phyloP scores from a whole-genome alignment of 1,140 invertebrate species.

The Trichogramma pretiosum region DNA sequence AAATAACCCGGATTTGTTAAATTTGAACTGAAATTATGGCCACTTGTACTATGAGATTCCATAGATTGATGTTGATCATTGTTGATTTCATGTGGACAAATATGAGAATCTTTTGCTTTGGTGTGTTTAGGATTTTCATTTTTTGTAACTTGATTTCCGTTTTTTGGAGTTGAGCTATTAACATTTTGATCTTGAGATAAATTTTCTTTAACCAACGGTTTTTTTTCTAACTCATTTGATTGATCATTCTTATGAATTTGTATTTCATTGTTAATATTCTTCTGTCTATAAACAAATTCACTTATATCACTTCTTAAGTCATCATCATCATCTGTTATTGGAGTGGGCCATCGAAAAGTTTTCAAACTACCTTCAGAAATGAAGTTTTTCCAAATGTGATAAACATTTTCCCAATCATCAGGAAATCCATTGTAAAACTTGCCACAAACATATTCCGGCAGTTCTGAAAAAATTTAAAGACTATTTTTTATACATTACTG shows the following conservation, averaged over 20 bases:
- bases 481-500: neutral
- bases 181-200: neutral
- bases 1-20: conserved; percentile 16
- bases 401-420: conserved; percentile 39
- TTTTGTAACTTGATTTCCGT: neutral
- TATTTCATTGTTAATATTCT: too few species aligned
- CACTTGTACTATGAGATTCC: neutral
- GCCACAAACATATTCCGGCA: conserved; percentile 34
- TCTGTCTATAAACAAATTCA: too few species aligned
- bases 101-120: neutral
- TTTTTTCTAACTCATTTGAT: too few species aligned
- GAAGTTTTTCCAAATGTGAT: conserved; percentile 31
- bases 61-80: neutral
- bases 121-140: neutral
- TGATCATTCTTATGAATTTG: too few species aligned
- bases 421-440: conserved; percentile 42
- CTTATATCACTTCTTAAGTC: conserved; percentile 34
- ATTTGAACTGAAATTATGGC: neutral
- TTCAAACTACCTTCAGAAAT: conserved; percentile 18
- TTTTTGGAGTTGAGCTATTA: neutral
- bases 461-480: conserved; percentile 20
- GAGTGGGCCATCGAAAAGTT: conserved; percentile 36
- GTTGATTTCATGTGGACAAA: neutral
- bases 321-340: conserved; percentile 35
- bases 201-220: neutral